Percentiles rank a stretch among this genome's conserved stretches.
phyloP scores from a whole-genome alignment of 2,797 vertebrate genomes.

The Sebastes elongatus region DNA sequence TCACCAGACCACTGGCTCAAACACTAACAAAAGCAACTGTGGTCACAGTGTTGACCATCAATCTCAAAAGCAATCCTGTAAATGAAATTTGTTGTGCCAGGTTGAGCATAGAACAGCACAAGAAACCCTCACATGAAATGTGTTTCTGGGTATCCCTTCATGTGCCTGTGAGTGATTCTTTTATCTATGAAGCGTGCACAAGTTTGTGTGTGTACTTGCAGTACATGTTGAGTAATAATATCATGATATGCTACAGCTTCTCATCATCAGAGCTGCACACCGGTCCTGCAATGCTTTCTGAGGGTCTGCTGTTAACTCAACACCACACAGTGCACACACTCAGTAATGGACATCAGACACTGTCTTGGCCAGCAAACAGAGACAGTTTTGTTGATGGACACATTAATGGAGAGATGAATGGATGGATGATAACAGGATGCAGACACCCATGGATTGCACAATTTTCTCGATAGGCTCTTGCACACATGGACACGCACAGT shows the following conservation, averaged over 20 bases:
- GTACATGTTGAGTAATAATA: not conserved
- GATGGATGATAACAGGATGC: constrained; percentile 2
- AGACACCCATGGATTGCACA: not conserved
- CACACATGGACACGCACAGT: constrained; percentile 29
- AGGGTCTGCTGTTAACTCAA: constrained; percentile 11
- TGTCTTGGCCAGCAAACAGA: not conserved
- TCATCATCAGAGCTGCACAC: not conserved
- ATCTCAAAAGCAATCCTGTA: constrained; percentile 24
- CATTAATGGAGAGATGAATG: constrained; percentile 30
- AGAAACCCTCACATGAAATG: not conserved
- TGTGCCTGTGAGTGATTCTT: not conserved
- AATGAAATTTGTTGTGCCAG: constrained; percentile 5
- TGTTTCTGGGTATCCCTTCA: not conserved
- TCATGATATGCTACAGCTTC: not conserved
- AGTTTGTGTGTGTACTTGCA: constrained; percentile 1
- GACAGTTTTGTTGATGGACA: not conserved
- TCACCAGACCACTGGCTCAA: constrained; percentile 22
- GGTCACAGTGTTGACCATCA: constrained; percentile 32
- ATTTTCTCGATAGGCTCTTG: constrained; percentile 26
- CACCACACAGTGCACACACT: not conserved
- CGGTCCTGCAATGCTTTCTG: not conserved
- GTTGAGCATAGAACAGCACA: not conserved
- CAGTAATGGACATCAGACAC: constrained; percentile 4
- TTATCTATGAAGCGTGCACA: not conserved
- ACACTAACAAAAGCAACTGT: constrained; percentile 23